Percentiles rank a stretch among this genome's conserved stretches.
Conservation (phyloP, 2,113 vertebrate genomes). For the Tupaia chinensis region DNA sequence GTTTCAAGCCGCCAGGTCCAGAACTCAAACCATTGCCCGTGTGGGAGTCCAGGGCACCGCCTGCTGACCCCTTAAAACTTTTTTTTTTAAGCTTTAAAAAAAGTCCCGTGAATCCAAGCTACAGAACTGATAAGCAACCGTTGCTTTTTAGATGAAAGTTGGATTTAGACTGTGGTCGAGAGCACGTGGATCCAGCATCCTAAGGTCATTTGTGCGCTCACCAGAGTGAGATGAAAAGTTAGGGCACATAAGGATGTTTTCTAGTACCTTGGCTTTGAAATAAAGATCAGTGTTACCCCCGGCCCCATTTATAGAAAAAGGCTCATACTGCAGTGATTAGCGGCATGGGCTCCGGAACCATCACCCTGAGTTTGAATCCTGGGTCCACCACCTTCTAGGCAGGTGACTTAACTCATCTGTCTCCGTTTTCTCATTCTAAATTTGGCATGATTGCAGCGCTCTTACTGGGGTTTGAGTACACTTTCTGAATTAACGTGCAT, state of each 20-base stretch:
- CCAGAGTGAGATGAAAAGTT: not conserved
- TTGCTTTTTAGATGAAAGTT: not conserved
- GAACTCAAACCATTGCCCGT: no score
- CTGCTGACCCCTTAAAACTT: no score
- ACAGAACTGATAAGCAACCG: not conserved
- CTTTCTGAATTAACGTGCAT: not conserved
- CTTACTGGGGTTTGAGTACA: not conserved
- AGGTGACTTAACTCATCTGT: not conserved
- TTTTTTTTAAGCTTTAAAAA: no score
- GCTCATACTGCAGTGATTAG: not conserved
- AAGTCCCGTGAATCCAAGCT: not conserved
- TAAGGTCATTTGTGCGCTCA: not conserved
- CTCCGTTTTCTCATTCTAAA: conserved; percentile 20
- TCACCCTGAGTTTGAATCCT: not conserved
- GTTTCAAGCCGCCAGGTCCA: no score
- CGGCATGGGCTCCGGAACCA: not conserved
- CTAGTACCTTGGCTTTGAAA: not conserved
- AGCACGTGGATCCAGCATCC: not conserved
- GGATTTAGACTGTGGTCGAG: not conserved
- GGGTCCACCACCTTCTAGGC: not conserved
- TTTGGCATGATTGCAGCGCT: not conserved
- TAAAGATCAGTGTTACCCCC: not conserved
- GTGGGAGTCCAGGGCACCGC: no score
- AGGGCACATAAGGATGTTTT: not conserved
- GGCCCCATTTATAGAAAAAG: not conserved